Evolutionary conservation across 2,797 vertebrate genomes (phyloP), one percentile per base, ranked within the genome.

Genomic region (Pantherophis vulpinus): DNA sequence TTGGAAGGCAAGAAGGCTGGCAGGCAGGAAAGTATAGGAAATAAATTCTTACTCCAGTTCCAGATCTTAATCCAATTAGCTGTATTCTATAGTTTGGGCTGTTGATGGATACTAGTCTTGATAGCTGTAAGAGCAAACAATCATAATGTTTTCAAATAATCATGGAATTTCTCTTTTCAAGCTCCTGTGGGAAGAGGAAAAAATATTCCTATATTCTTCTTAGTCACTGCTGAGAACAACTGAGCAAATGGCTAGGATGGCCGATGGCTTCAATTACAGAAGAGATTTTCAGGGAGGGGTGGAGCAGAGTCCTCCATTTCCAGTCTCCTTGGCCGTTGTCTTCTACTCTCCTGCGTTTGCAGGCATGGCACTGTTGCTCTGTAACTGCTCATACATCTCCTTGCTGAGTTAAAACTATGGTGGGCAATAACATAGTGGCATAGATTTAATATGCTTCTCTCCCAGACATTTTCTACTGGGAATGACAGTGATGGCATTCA

Each of bases 311-410:
- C 27, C 5, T 58, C 55, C 25, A 23, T 5, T 16, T 54, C 25
- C 4, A 0, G 0, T 60, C 58, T 56, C 55, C 20, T 56, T 3
- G 13, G 0, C 16, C 0, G 0, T 87, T 32, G 4, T 0, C 0
- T 54, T 90, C 63, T 42, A 11, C 56, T 54, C 32, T 3, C 10
- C n/a, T 94, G 74, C 88, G 88, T 1, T 0, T 5, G 23, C 86
- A 93, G 25, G 60, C 3, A 0, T 0, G 0, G 47, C 93, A 32
- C 6, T 89, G 23, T 93, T 70, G 0, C 6, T 74, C 51, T 94
- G 79, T 58, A 25, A 90, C n/a, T 83, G 55, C 79, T 94, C 91
- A 29, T 32, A 13, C 55, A 23, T 56, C 14, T 94, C 58, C 42
- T 1, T 0, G 3, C 61, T 66, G 86, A 93, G 83, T 0, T 1